Base-by-base conservation (phyloP, 2,797 vertebrate genomes). In the Poecilia picta region DNA sequence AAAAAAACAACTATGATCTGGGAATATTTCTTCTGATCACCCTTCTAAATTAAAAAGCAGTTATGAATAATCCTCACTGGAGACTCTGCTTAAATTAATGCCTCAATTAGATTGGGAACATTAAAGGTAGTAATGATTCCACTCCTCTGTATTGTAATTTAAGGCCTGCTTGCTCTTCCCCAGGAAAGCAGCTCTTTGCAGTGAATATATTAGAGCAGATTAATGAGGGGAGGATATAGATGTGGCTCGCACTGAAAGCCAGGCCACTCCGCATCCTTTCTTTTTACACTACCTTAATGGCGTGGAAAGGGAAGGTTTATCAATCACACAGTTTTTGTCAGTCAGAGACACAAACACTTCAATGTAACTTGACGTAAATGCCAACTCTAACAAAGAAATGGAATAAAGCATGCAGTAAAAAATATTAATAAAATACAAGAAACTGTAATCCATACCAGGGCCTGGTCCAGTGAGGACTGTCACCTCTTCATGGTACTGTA, bases 21-120 rank as follows among this genome's bases (percentile, higher is more conserved):
- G 83, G 87, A 92, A 89, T 91, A 92, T 94, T 93, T 91, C 90
- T 78, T 79, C 89, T 88, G 90, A 93, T 94, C 90, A 90, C 92
- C 87, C 86, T 89, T 89, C 92, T 92, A 95, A 94, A 94, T 94
- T 95, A 95, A 95, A 95, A 95, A 93, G 89, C 88, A 94, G 93
- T 95, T 94, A 95, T 95, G 95, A 95, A 95, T 95, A 95, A 95
- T 93, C 93, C 91, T 92, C 93, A 76, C 93, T 91, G 85, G 94
- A 93, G 89, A 93, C 93, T 95, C 89, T 82, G 88, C 93, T 95
- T 94, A 95, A 96, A 95, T 95, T 93, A 95, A 96, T 95, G 93
- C 93, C 92, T 95, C 94, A 95, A 95, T 96, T 96, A 96, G 94
- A 96, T 94, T 94, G 91, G 94, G 94, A 95, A 95, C 95, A 95